Evolutionary conservation across 2,113 vertebrate genomes (phyloP), one percentile per base, ranked within the genome.

Genomic region (Plestiodon gilberti): DNA sequence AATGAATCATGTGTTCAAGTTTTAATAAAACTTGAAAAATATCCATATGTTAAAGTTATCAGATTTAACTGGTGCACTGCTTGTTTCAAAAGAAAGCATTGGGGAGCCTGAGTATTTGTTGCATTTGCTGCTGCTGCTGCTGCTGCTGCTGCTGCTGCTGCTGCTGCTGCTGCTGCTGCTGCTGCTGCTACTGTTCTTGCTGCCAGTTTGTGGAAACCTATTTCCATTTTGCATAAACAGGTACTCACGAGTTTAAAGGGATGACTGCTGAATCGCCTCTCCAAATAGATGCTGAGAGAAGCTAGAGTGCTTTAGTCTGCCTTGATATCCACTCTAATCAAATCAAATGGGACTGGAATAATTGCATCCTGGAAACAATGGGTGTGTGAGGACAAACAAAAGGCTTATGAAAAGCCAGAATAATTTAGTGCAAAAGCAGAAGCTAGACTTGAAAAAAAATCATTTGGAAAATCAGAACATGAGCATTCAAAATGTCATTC

Each of bases 341-440:
- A 93, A 92, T 90, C 81, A 94, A 92, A 94, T 43, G 83, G 74
- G 82, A 87, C 90, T 87, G 28, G 52, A 92, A 90, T 88, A 87
- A 89, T 76, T 87, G 35, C 48, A 88, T 93, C 90, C 82, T 89
- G 90, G 82, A 84, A 87, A 87, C 35, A 91, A 91, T 76, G 87
- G 11, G 25, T 62, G 15, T 67, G 38, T 86, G 81, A 84, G 67
- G 57, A 88, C 59, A 85, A 93, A 93, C 33, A 88, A 89, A 93
- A 91, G 65, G 30, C 84, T 87, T 76, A 80, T 64, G 85, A 87
- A 87, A 81, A 90, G 81, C 38, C 80, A 88, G 25, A 81, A 48
- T 38, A 89, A 90, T 89, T 71, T 81, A 17, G 74, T 82, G 18
- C 59, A 87, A 87, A 78, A 62, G 61, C 55, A 62, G 30, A 91